Evolutionary conservation across 2,888 invertebrate species (phyloP).

Genomic region (Salticus scenicus): DNA sequence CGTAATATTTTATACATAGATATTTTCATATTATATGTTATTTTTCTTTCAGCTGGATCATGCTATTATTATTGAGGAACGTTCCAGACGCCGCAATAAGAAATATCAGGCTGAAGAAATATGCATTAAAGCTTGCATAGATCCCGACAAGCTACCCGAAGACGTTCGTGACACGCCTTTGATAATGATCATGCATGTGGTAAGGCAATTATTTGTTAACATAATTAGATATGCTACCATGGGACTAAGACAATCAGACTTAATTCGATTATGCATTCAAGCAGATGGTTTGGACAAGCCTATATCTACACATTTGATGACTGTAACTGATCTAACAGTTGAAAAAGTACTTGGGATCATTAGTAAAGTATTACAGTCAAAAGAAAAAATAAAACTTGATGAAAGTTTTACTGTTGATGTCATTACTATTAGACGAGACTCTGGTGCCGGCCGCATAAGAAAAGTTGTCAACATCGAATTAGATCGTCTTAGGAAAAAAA

Average conservation of each 20-base stretch:
- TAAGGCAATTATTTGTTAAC: not conserved
- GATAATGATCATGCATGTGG: not conserved
- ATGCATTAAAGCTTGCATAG: not conserved
- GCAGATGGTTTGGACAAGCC: not conserved
- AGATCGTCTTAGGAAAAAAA: conserved; percentile 14
- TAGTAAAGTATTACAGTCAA: not conserved
- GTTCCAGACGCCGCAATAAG: not conserved
- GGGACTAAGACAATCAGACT: not conserved
- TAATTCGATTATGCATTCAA: not conserved
- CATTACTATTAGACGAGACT: not conserved
- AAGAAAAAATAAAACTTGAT: not conserved
- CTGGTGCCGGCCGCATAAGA: not conserved
- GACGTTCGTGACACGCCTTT: not conserved
- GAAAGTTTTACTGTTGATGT: not conserved
- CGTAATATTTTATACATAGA: not conserved
- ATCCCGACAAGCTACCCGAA: not conserved
- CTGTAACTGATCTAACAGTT: not conserved
- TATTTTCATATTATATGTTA: not conserved
- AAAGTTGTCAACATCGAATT: not conserved
- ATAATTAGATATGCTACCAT: not conserved
- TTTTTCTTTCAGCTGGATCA: not conserved
- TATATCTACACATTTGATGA: not conserved
- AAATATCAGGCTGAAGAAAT: not conserved
- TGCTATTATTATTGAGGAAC: not conserved
- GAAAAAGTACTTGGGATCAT: not conserved